Conservation (phyloP, 1,140 invertebrate species). For the Pseudomyrmex cubaensis region DNA sequence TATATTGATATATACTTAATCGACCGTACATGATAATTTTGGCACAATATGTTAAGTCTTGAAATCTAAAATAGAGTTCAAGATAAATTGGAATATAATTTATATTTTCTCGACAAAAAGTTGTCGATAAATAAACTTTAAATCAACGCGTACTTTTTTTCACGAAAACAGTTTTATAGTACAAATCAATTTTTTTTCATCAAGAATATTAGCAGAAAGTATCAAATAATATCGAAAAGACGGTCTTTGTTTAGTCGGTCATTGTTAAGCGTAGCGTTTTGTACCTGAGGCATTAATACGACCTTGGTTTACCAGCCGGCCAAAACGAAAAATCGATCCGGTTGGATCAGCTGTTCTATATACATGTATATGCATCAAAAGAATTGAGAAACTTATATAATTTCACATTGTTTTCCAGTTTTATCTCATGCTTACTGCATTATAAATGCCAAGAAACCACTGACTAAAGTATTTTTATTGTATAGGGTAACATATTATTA, state of each 20-base stretch:
- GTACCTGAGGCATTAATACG: conserved; percentile 65
- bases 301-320: conserved; percentile 59
- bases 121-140: no score
- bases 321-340: conserved; percentile 24
- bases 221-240: conserved; percentile 8
- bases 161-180: neutral
- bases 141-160: neutral
- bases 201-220: no score
- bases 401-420: conserved; percentile 15
- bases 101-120: no score
- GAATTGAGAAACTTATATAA: conserved; percentile 8
- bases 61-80: no score
- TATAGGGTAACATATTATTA: neutral
- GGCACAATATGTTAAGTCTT: no score
- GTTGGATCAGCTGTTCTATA: conserved; percentile 64
- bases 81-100: no score
- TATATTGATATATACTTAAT: neutral
- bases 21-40: neutral
- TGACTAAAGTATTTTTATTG: no score
- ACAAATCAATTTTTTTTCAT: no score
- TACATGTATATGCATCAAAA: conserved; percentile 37
- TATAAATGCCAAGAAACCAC: neutral
- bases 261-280: conserved; percentile 62
- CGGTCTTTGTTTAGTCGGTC: conserved; percentile 62
- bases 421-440: conserved; percentile 12